A percentile compares a stretch with the other conserved stretches of the same genome.
Evolutionary conservation across 2,888 invertebrate genomes (phyloP).

Genomic region (Luperina testacea): DNA sequence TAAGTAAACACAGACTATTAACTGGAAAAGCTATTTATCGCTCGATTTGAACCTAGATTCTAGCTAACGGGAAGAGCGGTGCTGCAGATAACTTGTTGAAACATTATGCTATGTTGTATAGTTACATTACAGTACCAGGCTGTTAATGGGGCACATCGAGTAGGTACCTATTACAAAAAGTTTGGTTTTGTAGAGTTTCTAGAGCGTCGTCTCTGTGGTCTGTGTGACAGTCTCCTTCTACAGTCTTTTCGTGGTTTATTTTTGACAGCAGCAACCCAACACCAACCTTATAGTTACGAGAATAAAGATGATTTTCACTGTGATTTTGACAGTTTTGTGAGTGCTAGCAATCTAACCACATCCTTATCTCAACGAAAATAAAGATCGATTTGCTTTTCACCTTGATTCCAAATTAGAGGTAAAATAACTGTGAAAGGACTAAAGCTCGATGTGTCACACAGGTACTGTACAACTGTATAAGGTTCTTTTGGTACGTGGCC

Average conservation of each 20-base stretch:
- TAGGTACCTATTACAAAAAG: not conserved
- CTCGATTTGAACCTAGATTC: constrained; percentile 51
- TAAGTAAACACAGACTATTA: constrained; percentile 52
- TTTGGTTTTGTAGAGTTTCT: not conserved
- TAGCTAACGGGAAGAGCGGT: constrained; percentile 47
- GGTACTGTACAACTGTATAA: not conserved
- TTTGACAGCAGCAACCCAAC: not conserved
- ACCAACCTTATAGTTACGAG: not conserved
- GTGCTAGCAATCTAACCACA: not conserved
- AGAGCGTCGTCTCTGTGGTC: not conserved
- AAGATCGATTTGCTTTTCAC: not conserved
- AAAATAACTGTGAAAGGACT: not conserved
- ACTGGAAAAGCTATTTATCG: constrained; percentile 49
- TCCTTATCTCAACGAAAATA: not conserved
- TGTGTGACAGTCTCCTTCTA: not conserved
- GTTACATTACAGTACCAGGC: not conserved
- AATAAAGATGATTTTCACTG: not conserved
- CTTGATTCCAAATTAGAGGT: not conserved
- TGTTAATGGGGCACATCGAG: constrained; percentile 1
- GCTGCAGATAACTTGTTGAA: constrained; percentile 39
- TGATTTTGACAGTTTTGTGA: not conserved
- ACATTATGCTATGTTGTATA: constrained; percentile 28
- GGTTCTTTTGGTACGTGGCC: not conserved
- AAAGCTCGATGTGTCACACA: not conserved
- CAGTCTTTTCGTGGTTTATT: not conserved